Percentiles rank a stretch among this genome's conserved stretches.
These are phyloP conservation scores for Drosophila lacertosa DNA, from an alignment of 1,140 invertebrate species.

Conservation along the genomic window DNA sequence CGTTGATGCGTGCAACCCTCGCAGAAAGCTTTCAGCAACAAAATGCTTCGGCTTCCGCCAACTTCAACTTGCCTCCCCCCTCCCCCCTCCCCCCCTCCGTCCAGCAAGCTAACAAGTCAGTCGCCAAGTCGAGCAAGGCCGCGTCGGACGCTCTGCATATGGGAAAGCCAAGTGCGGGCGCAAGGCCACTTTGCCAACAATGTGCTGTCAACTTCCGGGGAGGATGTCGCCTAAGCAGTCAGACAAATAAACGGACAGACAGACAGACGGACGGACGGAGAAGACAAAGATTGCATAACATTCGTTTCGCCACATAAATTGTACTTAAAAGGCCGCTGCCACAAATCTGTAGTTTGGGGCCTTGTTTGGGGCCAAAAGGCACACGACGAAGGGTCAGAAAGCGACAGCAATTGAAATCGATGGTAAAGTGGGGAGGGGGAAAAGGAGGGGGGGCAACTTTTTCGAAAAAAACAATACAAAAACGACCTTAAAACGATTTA, in stretches of 20 bases:
- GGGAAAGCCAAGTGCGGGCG: constrained; percentile 52
- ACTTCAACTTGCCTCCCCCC: constrained; percentile 23
- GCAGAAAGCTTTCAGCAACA: constrained; percentile 80
- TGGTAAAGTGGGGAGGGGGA: too few species aligned
- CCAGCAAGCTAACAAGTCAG: constrained; percentile 27
- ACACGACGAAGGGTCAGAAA: constrained; percentile 22
- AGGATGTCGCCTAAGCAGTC: constrained; percentile 78
- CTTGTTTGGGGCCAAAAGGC: constrained; percentile 15
- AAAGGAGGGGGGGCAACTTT: constrained; percentile 39
- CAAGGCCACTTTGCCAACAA: constrained; percentile 82
- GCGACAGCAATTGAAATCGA: constrained; percentile 53
- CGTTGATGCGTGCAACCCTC: constrained; percentile 82
- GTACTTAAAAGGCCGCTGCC: constrained; percentile 80
- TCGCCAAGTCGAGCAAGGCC: constrained; percentile 80
- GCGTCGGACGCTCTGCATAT: constrained; percentile 43
- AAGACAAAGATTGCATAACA: constrained; percentile 76
- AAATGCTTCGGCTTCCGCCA: constrained; percentile 76
- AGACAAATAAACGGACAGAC: constrained; percentile 76
- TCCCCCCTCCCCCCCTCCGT: background rate
- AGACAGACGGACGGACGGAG: constrained; percentile 40
- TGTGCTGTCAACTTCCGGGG: constrained; percentile 81
- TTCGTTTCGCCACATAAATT: constrained; percentile 83
- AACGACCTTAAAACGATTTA: constrained; percentile 23
- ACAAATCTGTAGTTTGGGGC: constrained; percentile 61
- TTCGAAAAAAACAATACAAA: constrained; percentile 51